These are phyloP conservation scores for Ammodramus savannarum DNA, from an alignment of 2,113 vertebrate species.

Conservation along the genomic window DNA sequence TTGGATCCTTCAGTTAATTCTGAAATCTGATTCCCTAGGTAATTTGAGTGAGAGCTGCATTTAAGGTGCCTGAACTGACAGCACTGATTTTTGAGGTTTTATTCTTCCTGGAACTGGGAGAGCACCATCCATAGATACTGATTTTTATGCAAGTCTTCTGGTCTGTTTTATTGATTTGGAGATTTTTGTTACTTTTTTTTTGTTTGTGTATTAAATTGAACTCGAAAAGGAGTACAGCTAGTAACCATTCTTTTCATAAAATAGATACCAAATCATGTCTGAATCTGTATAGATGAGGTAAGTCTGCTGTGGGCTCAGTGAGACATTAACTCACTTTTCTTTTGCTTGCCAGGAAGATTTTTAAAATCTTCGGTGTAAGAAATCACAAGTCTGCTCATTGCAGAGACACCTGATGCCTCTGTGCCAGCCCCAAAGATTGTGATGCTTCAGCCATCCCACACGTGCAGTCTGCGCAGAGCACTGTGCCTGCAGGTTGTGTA, in stretches of 20 bases:
- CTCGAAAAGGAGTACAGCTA: background rate
- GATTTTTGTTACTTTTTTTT: background rate
- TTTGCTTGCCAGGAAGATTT: background rate
- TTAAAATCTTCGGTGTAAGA: background rate
- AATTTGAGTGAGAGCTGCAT: background rate
- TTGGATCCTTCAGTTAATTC: background rate
- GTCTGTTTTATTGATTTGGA: background rate
- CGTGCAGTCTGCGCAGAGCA: background rate
- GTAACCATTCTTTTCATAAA: background rate
- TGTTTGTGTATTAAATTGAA: background rate
- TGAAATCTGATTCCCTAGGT: background rate
- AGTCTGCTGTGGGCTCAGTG: background rate
- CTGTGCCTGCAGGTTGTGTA: background rate
- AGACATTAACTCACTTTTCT: background rate
- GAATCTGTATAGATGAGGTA: background rate
- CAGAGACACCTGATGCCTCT: background rate
- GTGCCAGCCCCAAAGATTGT: background rate
- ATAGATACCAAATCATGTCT: background rate
- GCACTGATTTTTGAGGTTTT: background rate
- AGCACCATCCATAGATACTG: background rate
- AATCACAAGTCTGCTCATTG: background rate
- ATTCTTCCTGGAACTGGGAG: background rate
- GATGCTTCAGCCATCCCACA: background rate
- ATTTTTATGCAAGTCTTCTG: background rate
- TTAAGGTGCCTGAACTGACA: background rate